These are phyloP conservation scores for Ploceus nigricollis DNA, from an alignment of 2,113 vertebrate genomes.

Conservation along the genomic window DNA sequence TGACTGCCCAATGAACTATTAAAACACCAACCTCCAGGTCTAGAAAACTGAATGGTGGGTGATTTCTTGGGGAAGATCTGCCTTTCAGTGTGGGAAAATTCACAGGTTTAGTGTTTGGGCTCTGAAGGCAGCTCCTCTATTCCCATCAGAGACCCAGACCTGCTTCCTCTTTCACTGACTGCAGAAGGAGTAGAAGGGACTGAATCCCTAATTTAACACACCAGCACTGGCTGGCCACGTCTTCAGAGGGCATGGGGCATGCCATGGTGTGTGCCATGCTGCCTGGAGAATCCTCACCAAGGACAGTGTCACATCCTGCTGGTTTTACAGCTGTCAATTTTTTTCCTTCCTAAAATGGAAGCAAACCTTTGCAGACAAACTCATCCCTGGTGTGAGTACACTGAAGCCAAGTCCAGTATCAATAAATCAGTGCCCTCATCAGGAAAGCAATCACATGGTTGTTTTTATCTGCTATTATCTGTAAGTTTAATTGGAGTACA, in stretches of 20 bases:
- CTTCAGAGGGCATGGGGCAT: not conserved
- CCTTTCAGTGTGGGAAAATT: not conserved
- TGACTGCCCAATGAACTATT: not conserved
- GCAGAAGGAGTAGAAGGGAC: not conserved
- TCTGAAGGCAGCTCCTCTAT: not conserved
- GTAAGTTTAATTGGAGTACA: conserved; percentile 70
- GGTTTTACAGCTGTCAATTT: conserved; percentile 27
- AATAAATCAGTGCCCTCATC: conserved; percentile 54
- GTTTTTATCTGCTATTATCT: conserved; percentile 67
- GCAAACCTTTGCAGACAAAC: conserved; percentile 24
- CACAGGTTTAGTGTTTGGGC: not conserved
- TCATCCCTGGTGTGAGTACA: conserved; percentile 13
- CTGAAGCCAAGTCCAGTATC: conserved; percentile 33
- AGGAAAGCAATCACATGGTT: conserved; percentile 24
- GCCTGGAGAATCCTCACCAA: not conserved
- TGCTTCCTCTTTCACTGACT: not conserved
- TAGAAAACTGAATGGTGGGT: not conserved
- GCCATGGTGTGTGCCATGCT: not conserved
- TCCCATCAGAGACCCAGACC: not conserved
- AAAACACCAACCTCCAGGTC: not conserved
- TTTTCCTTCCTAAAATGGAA: conserved; percentile 54
- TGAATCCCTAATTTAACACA: not conserved
- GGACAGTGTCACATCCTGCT: not conserved
- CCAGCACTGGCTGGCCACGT: not conserved
- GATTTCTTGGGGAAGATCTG: not conserved